A percentile compares a stretch with the other conserved stretches of the same genome.
Evolutionary conservation across 2,888 invertebrate species (phyloP).

Genomic region (Willowsia nigromaculata): DNA sequence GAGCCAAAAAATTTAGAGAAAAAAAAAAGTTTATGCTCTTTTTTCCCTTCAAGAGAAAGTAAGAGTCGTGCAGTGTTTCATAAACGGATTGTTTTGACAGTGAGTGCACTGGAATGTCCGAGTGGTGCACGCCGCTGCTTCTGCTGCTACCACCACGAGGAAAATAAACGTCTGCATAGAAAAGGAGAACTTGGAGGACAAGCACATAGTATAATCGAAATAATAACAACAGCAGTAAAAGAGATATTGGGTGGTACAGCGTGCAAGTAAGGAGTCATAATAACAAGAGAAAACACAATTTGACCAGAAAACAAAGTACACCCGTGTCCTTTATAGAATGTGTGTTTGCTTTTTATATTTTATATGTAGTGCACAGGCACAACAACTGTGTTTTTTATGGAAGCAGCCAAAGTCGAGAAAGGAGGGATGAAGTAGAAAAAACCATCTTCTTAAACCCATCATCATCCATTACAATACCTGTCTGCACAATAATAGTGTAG

Average conservation of each 20-base stretch:
- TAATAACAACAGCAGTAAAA: conserved; percentile 10
- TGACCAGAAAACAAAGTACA: not conserved
- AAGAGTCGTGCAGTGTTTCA: conserved; percentile 11
- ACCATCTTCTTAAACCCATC: conserved; percentile 31
- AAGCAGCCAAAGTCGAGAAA: not conserved
- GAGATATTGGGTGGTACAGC: not conserved
- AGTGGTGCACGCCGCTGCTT: not conserved
- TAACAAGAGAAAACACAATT: not conserved
- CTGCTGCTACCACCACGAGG: not conserved
- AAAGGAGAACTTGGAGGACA: not conserved
- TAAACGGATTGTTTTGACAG: conserved; percentile 30
- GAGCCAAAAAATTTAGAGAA: conserved; percentile 8
- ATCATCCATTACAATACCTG: conserved; percentile 44
- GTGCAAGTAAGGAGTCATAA: not conserved
- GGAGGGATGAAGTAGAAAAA: not conserved
- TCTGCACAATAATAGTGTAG: conserved; percentile 12
- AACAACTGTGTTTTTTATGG: not conserved
- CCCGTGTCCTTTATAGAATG: not conserved
- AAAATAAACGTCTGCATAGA: not conserved
- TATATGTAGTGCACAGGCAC: too few relatives aligned
- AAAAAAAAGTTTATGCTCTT: not conserved
- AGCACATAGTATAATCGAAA: conserved; percentile 4
- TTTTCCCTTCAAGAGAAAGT: not conserved
- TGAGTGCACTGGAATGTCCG: not conserved
- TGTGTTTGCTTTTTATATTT: too few relatives aligned